Conservation (phyloP, 1,140 invertebrate genomes). For the Trypoxylus dichotomus region DNA sequence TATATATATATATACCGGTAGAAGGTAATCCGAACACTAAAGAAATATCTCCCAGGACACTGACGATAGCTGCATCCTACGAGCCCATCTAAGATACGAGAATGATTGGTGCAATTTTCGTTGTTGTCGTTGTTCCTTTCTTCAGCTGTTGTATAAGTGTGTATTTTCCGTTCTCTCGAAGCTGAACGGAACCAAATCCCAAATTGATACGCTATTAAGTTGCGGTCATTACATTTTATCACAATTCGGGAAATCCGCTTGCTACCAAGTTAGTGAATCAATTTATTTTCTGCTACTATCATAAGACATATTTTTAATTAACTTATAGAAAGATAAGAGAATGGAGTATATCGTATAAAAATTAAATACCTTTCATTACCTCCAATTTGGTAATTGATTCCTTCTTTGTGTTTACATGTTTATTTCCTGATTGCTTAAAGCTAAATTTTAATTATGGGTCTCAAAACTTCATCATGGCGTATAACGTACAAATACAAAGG, state of each 20-base stretch:
- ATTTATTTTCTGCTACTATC: not conserved
- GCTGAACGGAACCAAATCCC: not conserved
- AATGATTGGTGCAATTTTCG: constrained; percentile 15
- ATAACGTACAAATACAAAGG: too few species aligned
- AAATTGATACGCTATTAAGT: constrained; percentile 10
- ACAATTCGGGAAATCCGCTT: not conserved
- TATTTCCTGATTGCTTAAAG: too few species aligned
- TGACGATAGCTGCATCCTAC: constrained; percentile 19
- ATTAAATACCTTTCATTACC: too few species aligned
- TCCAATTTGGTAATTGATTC: too few species aligned
- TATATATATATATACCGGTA: constrained; percentile 24
- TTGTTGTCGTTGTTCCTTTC: not conserved
- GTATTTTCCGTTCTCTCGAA: not conserved
- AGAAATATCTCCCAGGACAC: constrained; percentile 34
- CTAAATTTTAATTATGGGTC: too few species aligned
- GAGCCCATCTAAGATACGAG: not conserved
- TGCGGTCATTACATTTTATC: not conserved
- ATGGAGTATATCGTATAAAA: too few species aligned
- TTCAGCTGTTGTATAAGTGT: not conserved
- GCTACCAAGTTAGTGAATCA: not conserved
- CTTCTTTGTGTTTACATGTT: too few species aligned
- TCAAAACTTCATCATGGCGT: too few species aligned
- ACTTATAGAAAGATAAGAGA: too few species aligned
- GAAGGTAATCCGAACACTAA: constrained; percentile 28
- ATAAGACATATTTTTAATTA: too few species aligned